A percentile compares a stretch with the other conserved stretches of the same genome.
These are phyloP conservation scores for Cantharis rustica DNA, from an alignment of 2,888 invertebrate genomes.

Conservation along the genomic window DNA sequence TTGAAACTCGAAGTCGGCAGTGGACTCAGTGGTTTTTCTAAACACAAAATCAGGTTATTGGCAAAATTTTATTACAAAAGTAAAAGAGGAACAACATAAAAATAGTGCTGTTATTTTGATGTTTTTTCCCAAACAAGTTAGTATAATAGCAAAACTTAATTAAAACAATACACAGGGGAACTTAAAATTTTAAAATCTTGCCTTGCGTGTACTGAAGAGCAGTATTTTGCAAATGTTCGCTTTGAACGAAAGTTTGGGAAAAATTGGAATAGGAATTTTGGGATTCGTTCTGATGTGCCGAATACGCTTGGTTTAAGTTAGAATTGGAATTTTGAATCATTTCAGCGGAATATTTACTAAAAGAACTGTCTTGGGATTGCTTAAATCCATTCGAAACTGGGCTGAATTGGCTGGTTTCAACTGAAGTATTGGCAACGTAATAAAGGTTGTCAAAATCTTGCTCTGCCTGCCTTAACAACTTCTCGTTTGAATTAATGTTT, in stretches of 20 bases:
- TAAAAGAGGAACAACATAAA: background rate
- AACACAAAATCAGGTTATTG: background rate
- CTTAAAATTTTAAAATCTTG: constrained; percentile 7
- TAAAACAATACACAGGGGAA: background rate
- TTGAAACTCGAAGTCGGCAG: background rate
- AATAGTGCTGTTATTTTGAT: background rate
- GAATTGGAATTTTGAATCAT: constrained; percentile 23
- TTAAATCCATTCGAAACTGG: constrained; percentile 41
- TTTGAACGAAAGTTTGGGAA: background rate
- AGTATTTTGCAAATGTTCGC: background rate
- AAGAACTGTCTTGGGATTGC: constrained; percentile 51
- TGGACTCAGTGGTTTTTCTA: constrained; percentile 17
- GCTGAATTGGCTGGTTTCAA: constrained; percentile 47
- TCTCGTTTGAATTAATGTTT: constrained; percentile 23
- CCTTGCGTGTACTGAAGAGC: constrained; percentile 7
- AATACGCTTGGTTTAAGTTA: background rate
- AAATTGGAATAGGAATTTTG: constrained; percentile 17
- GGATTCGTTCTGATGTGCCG: constrained; percentile 14
- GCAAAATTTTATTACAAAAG: background rate
- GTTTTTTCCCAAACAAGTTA: background rate
- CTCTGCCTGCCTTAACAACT: constrained; percentile 44
- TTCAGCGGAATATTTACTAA: constrained; percentile 48
- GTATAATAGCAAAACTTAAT: background rate
- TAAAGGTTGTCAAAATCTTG: constrained; percentile 51
- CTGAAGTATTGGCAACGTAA: constrained; percentile 51